Conservation (phyloP, 2,888 invertebrate species). For the Drosophila colorata region DNA sequence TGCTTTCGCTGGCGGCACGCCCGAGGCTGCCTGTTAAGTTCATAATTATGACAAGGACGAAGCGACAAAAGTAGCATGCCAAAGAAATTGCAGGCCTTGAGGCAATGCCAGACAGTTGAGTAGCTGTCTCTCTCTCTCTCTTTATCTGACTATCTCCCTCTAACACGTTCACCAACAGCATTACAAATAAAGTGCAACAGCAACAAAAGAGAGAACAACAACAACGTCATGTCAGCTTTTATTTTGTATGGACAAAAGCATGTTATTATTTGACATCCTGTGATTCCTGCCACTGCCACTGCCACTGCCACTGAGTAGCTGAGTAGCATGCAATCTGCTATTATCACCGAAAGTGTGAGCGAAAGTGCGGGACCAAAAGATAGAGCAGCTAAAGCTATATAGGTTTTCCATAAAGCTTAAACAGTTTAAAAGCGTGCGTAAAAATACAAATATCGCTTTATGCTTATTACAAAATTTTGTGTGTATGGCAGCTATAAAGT, state of each 20-base stretch:
- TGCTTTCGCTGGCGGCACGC: constrained; percentile 36
- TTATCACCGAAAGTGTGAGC: constrained; percentile 3
- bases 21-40: constrained; percentile 43
- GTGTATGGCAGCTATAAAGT: no score
- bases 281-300: constrained; percentile 25
- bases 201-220: constrained; percentile 20
- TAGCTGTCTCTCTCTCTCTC: not conserved
- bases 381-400: not conserved
- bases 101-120: constrained; percentile 13
- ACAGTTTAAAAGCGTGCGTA: not conserved
- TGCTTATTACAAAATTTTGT: no score
- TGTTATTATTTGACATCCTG: constrained; percentile 57
- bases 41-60: constrained; percentile 60
- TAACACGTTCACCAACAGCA: constrained; percentile 23
- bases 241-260: constrained; percentile 46
- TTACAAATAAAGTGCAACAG: constrained; percentile 66
- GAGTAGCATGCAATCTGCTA: constrained; percentile 17
- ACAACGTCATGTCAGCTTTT: constrained; percentile 38
- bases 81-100: constrained; percentile 43
- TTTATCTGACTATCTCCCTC: not conserved
- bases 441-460: no score
- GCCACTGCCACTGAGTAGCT: constrained; percentile 29
- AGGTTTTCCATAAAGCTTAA: not conserved
- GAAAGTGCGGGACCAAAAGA: not conserved
- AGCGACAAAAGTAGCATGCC: constrained; percentile 43